A percentile compares a stretch with the other conserved stretches of the same genome.
These are phyloP conservation scores for Callorhinus ursinus DNA, from an alignment of 2,113 vertebrate species.

Conservation along the genomic window DNA sequence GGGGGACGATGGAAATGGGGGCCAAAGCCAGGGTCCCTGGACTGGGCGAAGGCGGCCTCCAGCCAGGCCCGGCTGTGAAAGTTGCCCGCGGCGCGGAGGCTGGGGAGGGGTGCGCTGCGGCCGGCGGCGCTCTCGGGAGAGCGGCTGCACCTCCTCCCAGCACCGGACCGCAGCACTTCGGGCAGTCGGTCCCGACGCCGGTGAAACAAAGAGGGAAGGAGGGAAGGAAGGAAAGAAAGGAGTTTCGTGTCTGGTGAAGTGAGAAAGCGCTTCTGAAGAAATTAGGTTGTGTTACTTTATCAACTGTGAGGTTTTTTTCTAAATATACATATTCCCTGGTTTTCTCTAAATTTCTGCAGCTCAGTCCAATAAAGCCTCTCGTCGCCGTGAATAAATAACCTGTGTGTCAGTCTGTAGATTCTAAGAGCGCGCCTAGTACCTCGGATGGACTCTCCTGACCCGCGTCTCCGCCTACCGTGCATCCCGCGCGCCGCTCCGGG, in stretches of 20 bases:
- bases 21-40: neutral
- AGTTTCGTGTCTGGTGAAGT: neutral
- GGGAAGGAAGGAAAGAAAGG: neutral
- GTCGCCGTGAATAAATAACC: neutral
- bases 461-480: neutral
- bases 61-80: accelerated
- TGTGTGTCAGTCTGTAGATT: neutral
- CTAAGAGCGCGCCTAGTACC: neutral
- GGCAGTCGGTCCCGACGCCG: neutral
- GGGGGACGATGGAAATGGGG: neutral
- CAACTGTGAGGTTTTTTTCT: neutral
- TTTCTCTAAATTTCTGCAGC: neutral
- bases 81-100: too few species aligned
- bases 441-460: accelerated
- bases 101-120: neutral
- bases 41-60: neutral
- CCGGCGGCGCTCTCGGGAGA: neutral
- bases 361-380: neutral
- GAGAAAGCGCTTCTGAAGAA: neutral
- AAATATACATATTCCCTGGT: neutral
- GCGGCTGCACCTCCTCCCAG: neutral
- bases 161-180: too few species aligned
- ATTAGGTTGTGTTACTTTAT: neutral
- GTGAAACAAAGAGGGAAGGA: neutral
- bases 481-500: accelerated